Evolutionary conservation across 2,797 vertebrate species (phyloP).

Genomic region (Amblyraja radiata): DNA sequence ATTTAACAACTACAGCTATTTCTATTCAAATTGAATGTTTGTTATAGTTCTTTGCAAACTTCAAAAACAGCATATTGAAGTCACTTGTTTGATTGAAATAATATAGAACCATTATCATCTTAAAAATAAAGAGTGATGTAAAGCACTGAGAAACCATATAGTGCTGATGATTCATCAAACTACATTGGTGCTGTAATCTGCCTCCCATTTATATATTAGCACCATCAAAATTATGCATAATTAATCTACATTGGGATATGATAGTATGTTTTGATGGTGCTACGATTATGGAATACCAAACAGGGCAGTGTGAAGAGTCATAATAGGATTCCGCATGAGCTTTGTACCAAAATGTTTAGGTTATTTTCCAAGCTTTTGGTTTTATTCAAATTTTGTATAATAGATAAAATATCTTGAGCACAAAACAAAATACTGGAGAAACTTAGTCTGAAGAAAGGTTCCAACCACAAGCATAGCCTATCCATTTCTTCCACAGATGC

Average conservation of each 20-base stretch:
- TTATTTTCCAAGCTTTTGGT: not conserved
- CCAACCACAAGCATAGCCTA: too few species aligned
- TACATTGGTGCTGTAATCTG: not conserved
- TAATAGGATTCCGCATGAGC: not conserved
- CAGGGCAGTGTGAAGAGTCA: not conserved
- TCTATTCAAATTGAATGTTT: too few species aligned
- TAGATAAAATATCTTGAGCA: not conserved
- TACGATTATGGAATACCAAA: not conserved
- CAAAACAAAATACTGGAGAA: too few species aligned
- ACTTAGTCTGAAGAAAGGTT: too few species aligned
- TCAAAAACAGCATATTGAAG: not conserved
- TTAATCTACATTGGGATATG: too few species aligned
- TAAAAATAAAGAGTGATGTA: not conserved
- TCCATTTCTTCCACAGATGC: too few species aligned
- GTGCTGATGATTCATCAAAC: not conserved
- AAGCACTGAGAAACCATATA: too few species aligned
- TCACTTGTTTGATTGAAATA: not conserved
- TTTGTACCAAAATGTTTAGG: not conserved
- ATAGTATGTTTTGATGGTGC: not conserved
- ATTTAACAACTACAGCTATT: too few species aligned
- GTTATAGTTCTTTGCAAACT: not conserved
- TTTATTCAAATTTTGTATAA: not conserved
- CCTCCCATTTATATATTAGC: not conserved
- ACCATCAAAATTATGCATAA: too few species aligned
- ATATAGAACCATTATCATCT: not conserved